Conservation (phyloP, 2,888 invertebrate genomes). For the Mythimna pallens region DNA sequence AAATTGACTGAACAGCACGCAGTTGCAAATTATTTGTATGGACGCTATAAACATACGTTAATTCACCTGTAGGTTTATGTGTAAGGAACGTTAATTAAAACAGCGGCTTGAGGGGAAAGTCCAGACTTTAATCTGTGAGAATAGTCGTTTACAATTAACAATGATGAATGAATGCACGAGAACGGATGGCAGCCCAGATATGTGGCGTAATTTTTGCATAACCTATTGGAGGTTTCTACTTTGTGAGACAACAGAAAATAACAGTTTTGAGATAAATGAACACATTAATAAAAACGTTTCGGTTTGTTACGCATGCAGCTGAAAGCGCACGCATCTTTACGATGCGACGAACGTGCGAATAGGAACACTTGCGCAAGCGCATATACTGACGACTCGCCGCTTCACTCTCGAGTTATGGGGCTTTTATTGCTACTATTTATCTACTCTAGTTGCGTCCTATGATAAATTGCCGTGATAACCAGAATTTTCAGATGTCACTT, state of each 20-base stretch:
- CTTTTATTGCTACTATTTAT: conserved; percentile 75
- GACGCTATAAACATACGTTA: conserved; percentile 1
- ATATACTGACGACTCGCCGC: conserved; percentile 61
- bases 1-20: conserved; percentile 16
- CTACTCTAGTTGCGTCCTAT: conserved; percentile 65
- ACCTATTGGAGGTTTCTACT: conserved; percentile 65
- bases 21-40: conserved; percentile 11
- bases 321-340: conserved; percentile 69
- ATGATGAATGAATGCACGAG: conserved; percentile 69
- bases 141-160: conserved; percentile 71
- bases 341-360: conserved; percentile 81
- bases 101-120: conserved; percentile 68
- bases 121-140: conserved; percentile 72
- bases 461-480: conserved; percentile 77
- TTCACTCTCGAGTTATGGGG: conserved; percentile 67
- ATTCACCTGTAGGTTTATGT: conserved; percentile 7
- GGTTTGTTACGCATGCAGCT: conserved; percentile 63
- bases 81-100: conserved; percentile 50
- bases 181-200: conserved; percentile 57
- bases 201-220: conserved; percentile 83
- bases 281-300: conserved; percentile 59
- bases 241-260: conserved; percentile 74
- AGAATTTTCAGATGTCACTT: conserved; percentile 60
- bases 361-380: conserved; percentile 85
- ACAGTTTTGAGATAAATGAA: conserved; percentile 64